Evolutionary conservation across 2,113 vertebrate genomes (phyloP).

Genomic region (Speoplatyrhinus poulsoni): DNA sequence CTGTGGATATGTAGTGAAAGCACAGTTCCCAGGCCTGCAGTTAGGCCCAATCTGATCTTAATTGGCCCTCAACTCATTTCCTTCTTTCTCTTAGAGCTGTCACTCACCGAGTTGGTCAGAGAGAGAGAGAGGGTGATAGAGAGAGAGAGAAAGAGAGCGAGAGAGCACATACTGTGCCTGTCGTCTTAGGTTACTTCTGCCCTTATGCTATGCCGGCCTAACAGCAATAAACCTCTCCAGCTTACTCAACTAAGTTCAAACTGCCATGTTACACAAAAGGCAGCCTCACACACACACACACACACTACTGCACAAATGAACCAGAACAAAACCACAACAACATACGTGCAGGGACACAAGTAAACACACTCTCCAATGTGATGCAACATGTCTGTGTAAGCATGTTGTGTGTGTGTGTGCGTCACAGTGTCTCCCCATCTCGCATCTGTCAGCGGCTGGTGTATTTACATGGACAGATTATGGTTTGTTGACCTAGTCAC

Average conservation of each 20-base stretch:
- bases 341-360: no score
- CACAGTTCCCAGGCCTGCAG: no score
- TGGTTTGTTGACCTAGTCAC: constrained; percentile 76
- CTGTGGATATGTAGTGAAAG: no score
- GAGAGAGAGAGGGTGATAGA: constrained; percentile 2
- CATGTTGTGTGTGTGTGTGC: constrained; percentile 19
- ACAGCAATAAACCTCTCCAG: constrained; percentile 63
- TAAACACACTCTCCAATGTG: background rate
- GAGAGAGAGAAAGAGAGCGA: constrained; percentile 33
- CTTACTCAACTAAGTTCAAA: constrained; percentile 40
- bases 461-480: constrained; percentile 70
- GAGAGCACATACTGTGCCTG: constrained; percentile 65
- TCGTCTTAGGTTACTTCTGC: constrained; percentile 70
- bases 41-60: no score
- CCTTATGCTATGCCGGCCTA: constrained; percentile 54
- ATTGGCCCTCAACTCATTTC: constrained; percentile 66
- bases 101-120: constrained; percentile 65
- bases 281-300: constrained; percentile 6
- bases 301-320: background rate
- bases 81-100: constrained; percentile 67
- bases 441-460: constrained; percentile 65
- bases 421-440: constrained; percentile 66
- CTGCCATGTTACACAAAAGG: constrained; percentile 46
- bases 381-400: background rate
- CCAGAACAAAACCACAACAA: no score